phyloP scores from a whole-genome alignment of 2,888 invertebrate genomes.

The Dichetophora obliterata region DNA sequence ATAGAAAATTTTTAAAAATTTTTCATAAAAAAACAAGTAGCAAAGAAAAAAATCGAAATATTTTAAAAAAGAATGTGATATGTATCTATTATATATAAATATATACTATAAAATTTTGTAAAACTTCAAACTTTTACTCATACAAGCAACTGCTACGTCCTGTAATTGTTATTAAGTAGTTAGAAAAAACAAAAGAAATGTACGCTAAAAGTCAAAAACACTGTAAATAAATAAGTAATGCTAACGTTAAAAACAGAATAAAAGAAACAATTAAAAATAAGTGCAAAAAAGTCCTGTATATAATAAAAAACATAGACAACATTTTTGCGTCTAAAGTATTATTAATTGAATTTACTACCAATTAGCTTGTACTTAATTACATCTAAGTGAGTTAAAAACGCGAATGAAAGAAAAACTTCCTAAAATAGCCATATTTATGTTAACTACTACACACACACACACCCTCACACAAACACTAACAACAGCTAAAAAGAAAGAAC shows the following conservation, averaged over 20 bases:
- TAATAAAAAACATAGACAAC: not conserved
- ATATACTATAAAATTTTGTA: not conserved
- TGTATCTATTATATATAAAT: not conserved
- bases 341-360: not conserved
- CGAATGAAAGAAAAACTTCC: slow-evolving; percentile 9
- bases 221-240: not conserved
- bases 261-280: not conserved
- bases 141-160: slow-evolving; percentile 24
- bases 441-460: not conserved
- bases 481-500: not conserved
- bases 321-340: slow-evolving; percentile 20
- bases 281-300: not conserved
- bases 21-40: not conserved
- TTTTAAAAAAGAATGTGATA: not conserved
- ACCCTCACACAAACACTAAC: not conserved
- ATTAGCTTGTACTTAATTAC: slow-evolving; percentile 30
- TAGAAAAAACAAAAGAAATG: not conserved
- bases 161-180: slow-evolving; percentile 28
- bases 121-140: not conserved
- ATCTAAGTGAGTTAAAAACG: not conserved
- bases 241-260: not conserved
- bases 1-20: not conserved
- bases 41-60: not conserved
- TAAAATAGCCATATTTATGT: slow-evolving; percentile 38
- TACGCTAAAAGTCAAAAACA: slow-evolving; percentile 5